phyloP scores from a whole-genome alignment of 2,113 vertebrate genomes.

The Mormoops blainvillei region DNA sequence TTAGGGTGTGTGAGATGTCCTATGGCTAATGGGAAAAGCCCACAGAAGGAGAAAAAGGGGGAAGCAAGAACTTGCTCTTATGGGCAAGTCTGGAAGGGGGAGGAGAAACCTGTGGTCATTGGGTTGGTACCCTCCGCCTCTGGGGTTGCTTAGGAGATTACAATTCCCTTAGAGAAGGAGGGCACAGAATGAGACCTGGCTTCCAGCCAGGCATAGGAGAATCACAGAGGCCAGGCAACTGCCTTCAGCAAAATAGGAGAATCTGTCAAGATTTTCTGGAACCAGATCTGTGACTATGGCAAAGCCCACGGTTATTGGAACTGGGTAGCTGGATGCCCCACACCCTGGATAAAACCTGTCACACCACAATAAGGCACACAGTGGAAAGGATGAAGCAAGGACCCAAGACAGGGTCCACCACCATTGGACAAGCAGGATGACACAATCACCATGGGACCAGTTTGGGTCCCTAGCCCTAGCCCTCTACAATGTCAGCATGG shows the following conservation, averaged over 20 bases:
- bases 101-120: background rate
- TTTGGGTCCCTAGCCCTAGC: too few species aligned
- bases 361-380: background rate
- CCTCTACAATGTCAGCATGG: background rate
- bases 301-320: background rate
- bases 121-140: too few species aligned
- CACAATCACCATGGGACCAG: background rate
- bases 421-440: background rate
- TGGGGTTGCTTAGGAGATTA: background rate
- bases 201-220: background rate
- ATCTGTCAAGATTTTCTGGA: background rate
- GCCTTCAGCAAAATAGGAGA: background rate
- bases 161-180: background rate
- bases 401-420: background rate
- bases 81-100: background rate
- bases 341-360: background rate
- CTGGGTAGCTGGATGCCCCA: background rate
- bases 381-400: background rate
- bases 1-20: too few species aligned
- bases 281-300: too few species aligned
- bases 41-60: background rate
- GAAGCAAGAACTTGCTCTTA: background rate
- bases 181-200: background rate
- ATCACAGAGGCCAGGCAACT: background rate
- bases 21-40: background rate